These are phyloP conservation scores for Aphyosemion australe DNA, from an alignment of 2,113 vertebrate genomes.

Conservation along the genomic window DNA sequence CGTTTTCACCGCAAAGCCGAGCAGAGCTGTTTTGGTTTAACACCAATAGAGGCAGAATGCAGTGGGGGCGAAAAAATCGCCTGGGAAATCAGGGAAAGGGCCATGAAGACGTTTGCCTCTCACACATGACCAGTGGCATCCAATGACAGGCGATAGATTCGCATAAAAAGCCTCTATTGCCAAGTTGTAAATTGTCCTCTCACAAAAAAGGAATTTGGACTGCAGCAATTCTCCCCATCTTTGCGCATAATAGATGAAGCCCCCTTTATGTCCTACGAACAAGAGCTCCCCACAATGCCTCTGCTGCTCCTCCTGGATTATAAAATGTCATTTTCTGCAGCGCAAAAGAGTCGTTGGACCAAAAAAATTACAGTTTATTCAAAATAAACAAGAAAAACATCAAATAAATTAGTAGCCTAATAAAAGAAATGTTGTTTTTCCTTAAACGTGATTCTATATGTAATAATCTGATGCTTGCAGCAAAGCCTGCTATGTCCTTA, in stretches of 20 bases:
- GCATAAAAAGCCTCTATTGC: constrained; percentile 99
- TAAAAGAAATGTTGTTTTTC: no score
- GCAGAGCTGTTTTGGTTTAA: constrained; percentile 87
- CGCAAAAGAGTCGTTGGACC: not conserved
- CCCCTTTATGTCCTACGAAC: constrained; percentile 64
- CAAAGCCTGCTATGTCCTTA: no score
- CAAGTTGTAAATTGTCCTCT: constrained; percentile 99
- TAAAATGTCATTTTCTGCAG: not conserved
- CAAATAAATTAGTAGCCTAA: no score
- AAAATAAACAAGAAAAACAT: not conserved
- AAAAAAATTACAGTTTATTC: not conserved
- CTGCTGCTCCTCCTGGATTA: constrained; percentile 3
- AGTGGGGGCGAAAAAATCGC: constrained; percentile 87
- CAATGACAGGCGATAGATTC: constrained; percentile 96
- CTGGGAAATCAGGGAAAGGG: constrained; percentile 94
- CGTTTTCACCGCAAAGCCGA: constrained; percentile 79
- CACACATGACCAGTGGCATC: constrained; percentile 98
- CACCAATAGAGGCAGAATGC: constrained; percentile 91
- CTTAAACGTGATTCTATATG: no score
- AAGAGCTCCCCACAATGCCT: not conserved
- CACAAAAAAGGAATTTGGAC: constrained; percentile 97
- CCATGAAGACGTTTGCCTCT: constrained; percentile 95
- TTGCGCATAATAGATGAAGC: constrained; percentile 87
- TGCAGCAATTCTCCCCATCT: constrained; percentile 92
- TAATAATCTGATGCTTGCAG: no score